phyloP scores from a whole-genome alignment of 2,113 vertebrate species.

The Australoheros scitulus region DNA sequence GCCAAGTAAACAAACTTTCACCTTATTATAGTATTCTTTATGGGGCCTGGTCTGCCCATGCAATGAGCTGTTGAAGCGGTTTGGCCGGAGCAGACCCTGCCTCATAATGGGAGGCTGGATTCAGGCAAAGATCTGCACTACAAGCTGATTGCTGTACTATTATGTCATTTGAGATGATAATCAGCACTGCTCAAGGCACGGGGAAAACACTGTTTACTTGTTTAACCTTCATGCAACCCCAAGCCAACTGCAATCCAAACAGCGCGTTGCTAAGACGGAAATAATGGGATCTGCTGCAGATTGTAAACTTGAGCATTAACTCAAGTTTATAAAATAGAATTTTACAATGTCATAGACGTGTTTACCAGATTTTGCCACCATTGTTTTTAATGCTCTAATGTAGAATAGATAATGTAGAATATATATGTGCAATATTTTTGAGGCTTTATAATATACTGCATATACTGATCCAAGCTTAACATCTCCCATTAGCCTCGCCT shows the following conservation, averaged over 20 bases:
- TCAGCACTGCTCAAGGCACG: not conserved
- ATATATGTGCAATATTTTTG: not conserved
- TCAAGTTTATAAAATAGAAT: not conserved
- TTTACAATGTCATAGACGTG: not conserved
- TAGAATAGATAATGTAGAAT: not conserved
- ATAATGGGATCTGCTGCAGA: not conserved
- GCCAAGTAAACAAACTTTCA: not conserved
- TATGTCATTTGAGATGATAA: constrained; percentile 43
- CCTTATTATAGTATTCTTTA: not conserved
- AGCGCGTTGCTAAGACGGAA: constrained; percentile 2
- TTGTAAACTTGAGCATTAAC: not conserved
- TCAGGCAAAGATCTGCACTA: constrained; percentile 22
- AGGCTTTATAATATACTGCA: not conserved
- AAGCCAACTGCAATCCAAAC: constrained; percentile 18
- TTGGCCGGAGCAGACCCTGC: not conserved
- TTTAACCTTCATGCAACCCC: constrained; percentile 27
- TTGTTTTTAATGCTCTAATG: not conserved
- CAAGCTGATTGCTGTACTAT: constrained; percentile 52
- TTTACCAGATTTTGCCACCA: not conserved
- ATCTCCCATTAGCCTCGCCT: not conserved
- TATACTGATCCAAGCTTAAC: not conserved
- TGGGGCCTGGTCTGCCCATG: not conserved
- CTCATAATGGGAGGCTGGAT: constrained; percentile 33
- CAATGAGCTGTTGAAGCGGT: constrained; percentile 13
- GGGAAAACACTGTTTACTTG: constrained; percentile 20